Percentiles rank a stretch among this genome's conserved stretches.
Conservation (phyloP, 2,888 invertebrate genomes). For the Cheilosia vernalis region DNA sequence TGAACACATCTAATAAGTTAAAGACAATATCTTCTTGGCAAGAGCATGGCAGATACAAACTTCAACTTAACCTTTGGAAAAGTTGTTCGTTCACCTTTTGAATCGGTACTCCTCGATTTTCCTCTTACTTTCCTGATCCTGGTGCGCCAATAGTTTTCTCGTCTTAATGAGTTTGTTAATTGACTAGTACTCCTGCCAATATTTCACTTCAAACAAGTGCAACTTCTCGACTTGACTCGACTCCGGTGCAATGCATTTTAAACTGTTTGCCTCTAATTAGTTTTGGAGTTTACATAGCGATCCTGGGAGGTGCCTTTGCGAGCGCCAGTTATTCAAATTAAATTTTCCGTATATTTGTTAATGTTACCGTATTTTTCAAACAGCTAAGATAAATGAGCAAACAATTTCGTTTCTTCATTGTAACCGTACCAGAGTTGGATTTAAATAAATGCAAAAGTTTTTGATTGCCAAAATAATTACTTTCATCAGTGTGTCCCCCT, state of each 20-base stretch:
- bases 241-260: constrained; percentile 35
- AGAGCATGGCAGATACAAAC: background rate
- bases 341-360: constrained; percentile 33
- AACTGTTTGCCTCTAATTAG: constrained; percentile 33
- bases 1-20: background rate
- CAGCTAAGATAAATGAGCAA: constrained; percentile 41
- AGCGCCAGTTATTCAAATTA: constrained; percentile 44
- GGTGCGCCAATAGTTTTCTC: constrained; percentile 11
- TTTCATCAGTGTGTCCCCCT: constrained; percentile 35
- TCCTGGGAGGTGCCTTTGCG: constrained; percentile 3
- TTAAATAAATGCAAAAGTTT: constrained; percentile 53
- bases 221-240: constrained; percentile 20
- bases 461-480: constrained; percentile 58
- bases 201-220: constrained; percentile 39
- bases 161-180: constrained; percentile 51
- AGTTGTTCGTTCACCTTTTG: constrained; percentile 32
- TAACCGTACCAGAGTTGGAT: constrained; percentile 6
- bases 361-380: constrained; percentile 41
- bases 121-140: background rate
- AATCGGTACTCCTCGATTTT: background rate
- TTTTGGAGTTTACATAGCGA: constrained; percentile 29
- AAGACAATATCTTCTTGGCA: constrained; percentile 4
- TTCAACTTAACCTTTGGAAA: background rate
- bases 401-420: background rate
- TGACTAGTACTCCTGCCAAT: constrained; percentile 50